Percentiles rank a stretch among this genome's conserved stretches.
These are phyloP conservation scores for Penelope pileata DNA, from an alignment of 2,113 vertebrate species.

Conservation along the genomic window DNA sequence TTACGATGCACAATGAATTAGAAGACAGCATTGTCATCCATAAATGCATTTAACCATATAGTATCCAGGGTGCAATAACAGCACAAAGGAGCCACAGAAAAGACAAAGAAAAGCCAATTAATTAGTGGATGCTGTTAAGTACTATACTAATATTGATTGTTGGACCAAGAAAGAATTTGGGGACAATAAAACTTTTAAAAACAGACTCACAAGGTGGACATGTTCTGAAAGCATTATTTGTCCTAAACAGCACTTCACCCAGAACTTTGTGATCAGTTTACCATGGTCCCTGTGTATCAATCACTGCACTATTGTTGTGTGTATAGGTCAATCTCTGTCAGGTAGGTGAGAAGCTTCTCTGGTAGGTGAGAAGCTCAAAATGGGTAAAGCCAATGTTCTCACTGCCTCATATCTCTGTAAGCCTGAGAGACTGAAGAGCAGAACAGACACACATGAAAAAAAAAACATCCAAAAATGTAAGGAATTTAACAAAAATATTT, in stretches of 20 bases:
- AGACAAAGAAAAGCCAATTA: neutral
- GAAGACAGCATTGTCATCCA: neutral
- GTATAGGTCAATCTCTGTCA: neutral
- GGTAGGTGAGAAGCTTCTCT: neutral
- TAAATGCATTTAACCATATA: neutral
- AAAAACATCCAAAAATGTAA: neutral
- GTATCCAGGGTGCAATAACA: neutral
- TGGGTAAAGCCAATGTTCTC: neutral
- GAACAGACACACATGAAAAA: neutral
- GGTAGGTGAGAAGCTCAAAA: neutral
- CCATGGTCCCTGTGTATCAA: neutral
- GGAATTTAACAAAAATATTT: neutral
- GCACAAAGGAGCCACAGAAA: neutral
- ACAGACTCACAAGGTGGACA: neutral
- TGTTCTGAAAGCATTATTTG: neutral
- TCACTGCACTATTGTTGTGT: neutral
- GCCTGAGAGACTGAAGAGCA: neutral
- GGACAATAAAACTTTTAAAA: neutral
- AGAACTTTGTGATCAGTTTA: neutral
- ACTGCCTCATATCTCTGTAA: neutral
- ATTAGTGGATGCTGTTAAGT: neutral
- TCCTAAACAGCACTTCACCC: neutral
- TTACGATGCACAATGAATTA: neutral
- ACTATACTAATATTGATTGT: neutral
- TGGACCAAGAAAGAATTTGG: neutral